phyloP scores from a whole-genome alignment of 1,140 invertebrate genomes.

The Microplitis demolitor region DNA sequence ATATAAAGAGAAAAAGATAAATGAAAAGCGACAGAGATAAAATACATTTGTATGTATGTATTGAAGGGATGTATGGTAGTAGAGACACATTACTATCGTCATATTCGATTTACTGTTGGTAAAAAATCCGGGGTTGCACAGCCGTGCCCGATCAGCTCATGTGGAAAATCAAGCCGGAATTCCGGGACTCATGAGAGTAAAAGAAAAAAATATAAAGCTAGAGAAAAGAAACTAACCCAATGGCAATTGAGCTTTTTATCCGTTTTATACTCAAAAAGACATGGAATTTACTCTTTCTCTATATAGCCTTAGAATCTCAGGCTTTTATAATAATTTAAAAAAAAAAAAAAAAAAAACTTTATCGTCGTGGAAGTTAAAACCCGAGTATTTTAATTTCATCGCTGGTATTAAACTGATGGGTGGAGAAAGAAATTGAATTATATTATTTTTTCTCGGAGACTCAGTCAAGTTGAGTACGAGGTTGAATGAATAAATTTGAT shows the following conservation, averaged over 20 bases:
- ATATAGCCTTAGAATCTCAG: no score
- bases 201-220: neutral
- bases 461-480: neutral
- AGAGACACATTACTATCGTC: neutral
- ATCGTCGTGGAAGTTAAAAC: no score
- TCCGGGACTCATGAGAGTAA: conserved; percentile 33
- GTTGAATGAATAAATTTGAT: conserved; percentile 7
- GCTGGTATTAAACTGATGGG: neutral
- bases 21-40: no score
- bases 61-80: neutral
- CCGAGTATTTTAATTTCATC: conserved; percentile 7
- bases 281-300: neutral
- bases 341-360: neutral
- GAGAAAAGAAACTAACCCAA: no score
- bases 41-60: no score
- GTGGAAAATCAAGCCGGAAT: conserved; percentile 49
- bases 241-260: no score
- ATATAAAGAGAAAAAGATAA: no score
- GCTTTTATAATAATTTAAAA: neutral
- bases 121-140: conserved; percentile 33
- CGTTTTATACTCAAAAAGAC: neutral
- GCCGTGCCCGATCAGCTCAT: conserved; percentile 33
- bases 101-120: conserved; percentile 1
- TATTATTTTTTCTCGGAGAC: neutral
- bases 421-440: neutral